A percentile compares a stretch with the other conserved stretches of the same genome.
Evolutionary conservation across 2,113 vertebrate species (phyloP).

Genomic region (Panthera tigris): DNA sequence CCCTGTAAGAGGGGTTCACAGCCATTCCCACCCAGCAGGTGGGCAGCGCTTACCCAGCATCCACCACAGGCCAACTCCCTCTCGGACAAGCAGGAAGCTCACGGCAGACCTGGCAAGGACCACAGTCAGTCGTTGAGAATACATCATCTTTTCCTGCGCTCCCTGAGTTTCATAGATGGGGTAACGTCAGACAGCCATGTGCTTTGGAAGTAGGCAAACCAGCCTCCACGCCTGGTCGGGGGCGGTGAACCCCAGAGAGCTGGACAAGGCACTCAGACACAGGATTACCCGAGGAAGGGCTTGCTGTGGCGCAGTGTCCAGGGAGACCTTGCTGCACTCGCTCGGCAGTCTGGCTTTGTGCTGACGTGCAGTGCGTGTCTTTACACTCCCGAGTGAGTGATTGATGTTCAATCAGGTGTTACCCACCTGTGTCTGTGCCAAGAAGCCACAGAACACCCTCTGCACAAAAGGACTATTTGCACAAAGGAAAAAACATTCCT

Average conservation of each 20-base stretch:
- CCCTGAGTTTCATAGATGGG: background rate
- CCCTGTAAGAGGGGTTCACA: background rate
- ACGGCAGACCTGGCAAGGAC: background rate
- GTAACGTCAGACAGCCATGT: background rate
- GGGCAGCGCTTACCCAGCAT: background rate
- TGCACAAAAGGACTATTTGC: slow-evolving; percentile 76
- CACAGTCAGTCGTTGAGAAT: background rate
- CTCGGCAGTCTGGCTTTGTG: background rate
- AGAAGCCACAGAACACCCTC: slow-evolving; percentile 58
- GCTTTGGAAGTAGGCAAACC: background rate
- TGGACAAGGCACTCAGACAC: background rate
- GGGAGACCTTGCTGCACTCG: background rate
- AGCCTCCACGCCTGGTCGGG: background rate
- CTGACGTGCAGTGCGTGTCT: background rate
- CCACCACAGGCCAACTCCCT: accelerated
- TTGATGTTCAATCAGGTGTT: slow-evolving; percentile 54
- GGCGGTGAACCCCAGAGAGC: too few relatives aligned
- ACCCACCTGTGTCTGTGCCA: slow-evolving; percentile 69
- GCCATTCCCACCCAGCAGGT: too few relatives aligned
- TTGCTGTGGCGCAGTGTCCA: background rate
- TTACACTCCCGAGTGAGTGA: background rate
- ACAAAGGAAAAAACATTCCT: slow-evolving; percentile 67
- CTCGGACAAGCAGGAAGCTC: background rate
- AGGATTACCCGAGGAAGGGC: background rate
- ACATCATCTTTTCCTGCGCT: background rate